Base-by-base conservation (phyloP, 1,140 invertebrate species). In the Dendroctonus ponderosae region DNA sequence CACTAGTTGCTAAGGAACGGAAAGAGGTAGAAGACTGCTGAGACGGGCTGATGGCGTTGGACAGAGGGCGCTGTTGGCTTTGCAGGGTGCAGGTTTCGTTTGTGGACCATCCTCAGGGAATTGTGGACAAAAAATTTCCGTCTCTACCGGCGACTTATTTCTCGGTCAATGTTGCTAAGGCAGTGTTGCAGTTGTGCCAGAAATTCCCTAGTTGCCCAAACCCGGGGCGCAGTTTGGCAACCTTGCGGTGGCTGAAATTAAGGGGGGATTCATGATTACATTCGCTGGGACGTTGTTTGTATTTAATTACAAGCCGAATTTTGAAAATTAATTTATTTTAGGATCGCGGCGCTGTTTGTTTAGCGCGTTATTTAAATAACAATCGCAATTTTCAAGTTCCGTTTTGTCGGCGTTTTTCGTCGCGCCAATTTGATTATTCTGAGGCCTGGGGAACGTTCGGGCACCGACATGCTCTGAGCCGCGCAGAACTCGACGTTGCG, bases 81-180 rank as follows among this genome's bases (percentile, higher is more conserved):
- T 63, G 7, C 61, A 43, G 40, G 26, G 26, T 26, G 26, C 1
- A 26, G 1, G 26, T 26, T 26, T 1, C 26, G 26, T 26, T 26
- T 26, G 1, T 1, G 26, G 26, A 26, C 1, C 26, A 1, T 26
- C 26, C 3, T 26, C 26, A 26, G 26, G 26, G 26, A 26, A 26
- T 26, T 26, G 1, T 26, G 26, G 26, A 26, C 1, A 26, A 26
- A 76, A 74, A 77, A 77, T 77, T 77, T 77, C 76, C n/a, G n/a
- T n/a, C 61, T 68, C 57, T 62, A 14, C 66, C 66, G 58, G 11
- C 50, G 40, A 61, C 11, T 68, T 68, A 62, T 67, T 62, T 68
- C n/a, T n/a, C 14, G 44, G 40, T 3, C 26, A 26, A 26, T 26
- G 26, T 26, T 26, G 1, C 1, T 26, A 1, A 26, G 26, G 3